These are phyloP conservation scores for Tethea ocularis DNA, from an alignment of 2,888 invertebrate species.

Conservation along the genomic window DNA sequence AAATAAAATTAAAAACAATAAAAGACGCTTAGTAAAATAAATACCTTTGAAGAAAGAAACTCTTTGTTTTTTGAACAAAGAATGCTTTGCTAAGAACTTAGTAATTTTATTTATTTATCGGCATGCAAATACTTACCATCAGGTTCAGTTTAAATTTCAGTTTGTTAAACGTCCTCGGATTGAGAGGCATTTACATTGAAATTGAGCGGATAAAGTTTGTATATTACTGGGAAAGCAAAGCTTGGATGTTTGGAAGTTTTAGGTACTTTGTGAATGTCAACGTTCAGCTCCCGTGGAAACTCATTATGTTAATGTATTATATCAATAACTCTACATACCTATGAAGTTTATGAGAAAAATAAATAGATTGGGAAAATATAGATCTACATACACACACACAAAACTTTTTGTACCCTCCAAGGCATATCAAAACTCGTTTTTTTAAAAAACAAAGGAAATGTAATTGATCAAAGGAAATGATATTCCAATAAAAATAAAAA, in stretches of 20 bases:
- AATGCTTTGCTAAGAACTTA: background rate
- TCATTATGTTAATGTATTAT: background rate
- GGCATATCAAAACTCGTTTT: background rate
- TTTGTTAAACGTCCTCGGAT: conserved; percentile 1
- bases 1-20: background rate
- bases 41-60: background rate
- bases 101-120: conserved; percentile 3
- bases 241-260: conserved; percentile 1
- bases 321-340: background rate
- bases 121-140: background rate
- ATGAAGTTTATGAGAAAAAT: background rate
- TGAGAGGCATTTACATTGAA: conserved; percentile 3
- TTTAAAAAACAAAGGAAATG: background rate
- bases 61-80: background rate
- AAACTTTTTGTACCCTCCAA: too few species aligned
- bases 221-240: background rate
- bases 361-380: too few species aligned
- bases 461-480: background rate
- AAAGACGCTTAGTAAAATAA: background rate
- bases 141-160: background rate
- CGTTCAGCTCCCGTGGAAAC: conserved; percentile 1
- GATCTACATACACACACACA: too few species aligned
- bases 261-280: background rate
- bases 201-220: background rate
- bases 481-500: background rate